Base-by-base conservation (phyloP, 2,113 vertebrate species). In the Poeciliopsis occidentalis region DNA sequence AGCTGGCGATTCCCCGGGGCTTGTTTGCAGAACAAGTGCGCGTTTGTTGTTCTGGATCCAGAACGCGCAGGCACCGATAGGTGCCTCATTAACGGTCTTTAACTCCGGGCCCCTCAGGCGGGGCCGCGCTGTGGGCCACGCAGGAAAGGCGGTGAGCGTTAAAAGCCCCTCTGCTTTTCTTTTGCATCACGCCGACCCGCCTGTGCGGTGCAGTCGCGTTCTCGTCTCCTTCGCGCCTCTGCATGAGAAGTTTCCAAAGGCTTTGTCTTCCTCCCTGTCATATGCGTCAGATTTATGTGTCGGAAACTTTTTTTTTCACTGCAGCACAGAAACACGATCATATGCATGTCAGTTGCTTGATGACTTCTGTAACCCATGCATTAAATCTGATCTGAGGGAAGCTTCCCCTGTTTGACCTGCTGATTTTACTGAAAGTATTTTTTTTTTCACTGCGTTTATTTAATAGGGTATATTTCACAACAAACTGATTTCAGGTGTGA, bases 1-100 rank as follows among this genome's bases (percentile, higher is more conserved):
- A 44, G 68, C 34, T 31, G 30, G 3, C 29, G 29, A 31, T 4
- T 31, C 30, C 30, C 30, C 30, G 30, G 7, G 60, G 75, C 30
- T 73, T 71, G 64, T 78, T 67, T 64, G 73, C 44, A 22, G 27
- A 31, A 64, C 13, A 26, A 26, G 64, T 39, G 24, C 24, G 24
- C 2, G 64, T 37, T 27, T 31, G 62, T 30, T 31, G 27, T 13
- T 17, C 15, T 30, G 27, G 29, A 57, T 57, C 3, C 22, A 57
- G 51, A n/a, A 24, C n/a, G 17, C n/a, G 17, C 17, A 10, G 10
- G 51, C 51, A 57, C 22, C 7, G 3, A 10, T 24, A 57, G 51
- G n/a, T 57, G 51, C 22, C 51, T 57, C 22, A 57, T 57, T 19
- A 6, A 8, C 19, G 47, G 47, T 19, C 13, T 64, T 24, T 24